Percentiles rank a stretch among this genome's conserved stretches.
These are phyloP conservation scores for Altica lythri DNA, from an alignment of 2,888 invertebrate species.

Conservation along the genomic window DNA sequence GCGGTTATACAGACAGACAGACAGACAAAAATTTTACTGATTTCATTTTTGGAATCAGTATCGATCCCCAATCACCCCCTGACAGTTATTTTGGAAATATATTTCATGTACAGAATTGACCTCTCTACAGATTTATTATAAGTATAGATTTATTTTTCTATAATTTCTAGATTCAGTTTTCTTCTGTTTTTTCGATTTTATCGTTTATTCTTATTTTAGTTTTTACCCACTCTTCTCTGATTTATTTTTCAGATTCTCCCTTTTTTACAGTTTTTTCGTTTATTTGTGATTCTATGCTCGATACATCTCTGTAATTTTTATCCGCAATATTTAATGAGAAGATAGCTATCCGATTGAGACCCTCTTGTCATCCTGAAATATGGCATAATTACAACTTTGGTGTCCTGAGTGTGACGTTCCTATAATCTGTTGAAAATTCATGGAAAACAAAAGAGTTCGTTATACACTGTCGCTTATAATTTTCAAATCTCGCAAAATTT, in stretches of 20 bases:
- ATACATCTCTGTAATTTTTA: constrained; percentile 21
- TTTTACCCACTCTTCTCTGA: neutral
- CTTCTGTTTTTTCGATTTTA: no score
- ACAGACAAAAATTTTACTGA: no score
- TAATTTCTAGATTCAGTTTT: no score
- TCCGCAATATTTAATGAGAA: constrained; percentile 55
- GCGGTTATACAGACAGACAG: no score
- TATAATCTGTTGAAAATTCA: constrained; percentile 31
- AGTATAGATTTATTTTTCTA: no score
- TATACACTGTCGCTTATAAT: constrained; percentile 44
- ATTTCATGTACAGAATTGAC: no score
- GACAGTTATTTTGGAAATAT: no score
- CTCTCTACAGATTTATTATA: no score
- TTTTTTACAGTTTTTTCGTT: constrained; percentile 40
- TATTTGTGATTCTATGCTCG: neutral
- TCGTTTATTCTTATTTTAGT: neutral
- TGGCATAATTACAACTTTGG: constrained; percentile 48
- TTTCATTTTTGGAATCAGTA: no score
- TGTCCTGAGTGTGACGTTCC: constrained; percentile 36
- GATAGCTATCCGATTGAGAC: constrained; percentile 53
- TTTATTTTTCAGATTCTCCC: neutral
- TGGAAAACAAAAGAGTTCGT: constrained; percentile 43
- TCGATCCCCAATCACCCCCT: no score
- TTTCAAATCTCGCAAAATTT: constrained; percentile 32
- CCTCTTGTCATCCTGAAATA: constrained; percentile 45